These are phyloP conservation scores for Tyto alba DNA, from an alignment of 2,113 vertebrate species.

Conservation along the genomic window DNA sequence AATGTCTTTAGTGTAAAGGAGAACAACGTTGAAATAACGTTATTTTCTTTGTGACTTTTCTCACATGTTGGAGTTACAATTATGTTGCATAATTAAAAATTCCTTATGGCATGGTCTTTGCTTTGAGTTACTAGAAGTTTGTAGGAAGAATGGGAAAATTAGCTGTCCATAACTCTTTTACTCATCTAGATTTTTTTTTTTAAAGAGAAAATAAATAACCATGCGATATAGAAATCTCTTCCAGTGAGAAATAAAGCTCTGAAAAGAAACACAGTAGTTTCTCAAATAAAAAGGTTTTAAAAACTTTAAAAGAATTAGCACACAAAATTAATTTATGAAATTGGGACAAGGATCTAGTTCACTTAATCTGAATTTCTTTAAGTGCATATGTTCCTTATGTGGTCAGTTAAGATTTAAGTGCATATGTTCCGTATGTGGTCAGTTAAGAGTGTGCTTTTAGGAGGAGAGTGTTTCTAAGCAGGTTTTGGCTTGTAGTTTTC, in stretches of 20 bases:
- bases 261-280: not conserved
- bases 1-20: not conserved
- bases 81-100: not conserved
- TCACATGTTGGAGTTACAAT: not conserved
- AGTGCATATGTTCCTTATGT: not conserved
- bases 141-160: not conserved
- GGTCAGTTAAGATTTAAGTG: not conserved
- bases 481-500: not conserved
- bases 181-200: not conserved
- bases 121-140: not conserved
- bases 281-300: not conserved
- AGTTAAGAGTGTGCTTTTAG: not conserved
- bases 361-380: not conserved
- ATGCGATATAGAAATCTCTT: not conserved
- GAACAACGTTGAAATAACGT: not conserved
- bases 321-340: not conserved
- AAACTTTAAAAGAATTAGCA: not conserved
- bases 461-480: not conserved
- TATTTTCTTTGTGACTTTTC: not conserved
- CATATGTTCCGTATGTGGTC: not conserved
- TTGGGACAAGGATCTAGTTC: not conserved
- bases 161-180: not conserved
- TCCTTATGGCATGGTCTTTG: not conserved
- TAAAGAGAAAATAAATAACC: not conserved
- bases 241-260: not conserved